Base-by-base conservation (phyloP, 1,140 invertebrate genomes). In the Rhizoglyphus robini region DNA sequence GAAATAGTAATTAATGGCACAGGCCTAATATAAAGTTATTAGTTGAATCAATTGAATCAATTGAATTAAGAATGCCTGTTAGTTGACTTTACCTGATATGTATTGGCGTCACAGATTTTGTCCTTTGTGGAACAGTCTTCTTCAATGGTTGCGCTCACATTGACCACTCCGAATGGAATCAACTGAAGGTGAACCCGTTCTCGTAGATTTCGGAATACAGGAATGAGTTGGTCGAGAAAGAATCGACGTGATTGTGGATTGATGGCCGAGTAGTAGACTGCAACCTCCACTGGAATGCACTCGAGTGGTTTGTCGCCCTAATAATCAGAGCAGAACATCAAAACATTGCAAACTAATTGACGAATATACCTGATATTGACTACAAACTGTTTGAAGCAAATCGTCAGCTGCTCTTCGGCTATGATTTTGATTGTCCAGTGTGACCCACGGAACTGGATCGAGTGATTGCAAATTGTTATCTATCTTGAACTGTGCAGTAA, bases 271-370 rank as follows among this genome's bases (percentile, higher is more conserved):
- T 66, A 66, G 36, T 66, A 66, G n/a, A 66, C 32, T 11, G 34
- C 61, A 15, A 66, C 60, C n/a, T 8, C 27, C 11, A 66, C 65
- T 31, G 51, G 23, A 4, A 2, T 65, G 27, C 65, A 66, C 36
- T 66, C 65, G 15, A 67, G n/a, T 66, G 65, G 65, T 54, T 66
- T 66, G 1, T 66, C 65, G n/a, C 63, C 61, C 48, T 63, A 58
- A 23, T 3, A 63, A 58, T 13, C 32, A 5, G 32, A 5, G 32
- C 30, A 25, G 8, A 58, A 30, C 15, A 25, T 58, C 8, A 8
- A 58, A 4, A 58, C 13, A 58, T 58, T 29, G 30, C 20, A 11
- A 29, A 30, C 18, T 27, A 3, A 58, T 8, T 51, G 27, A 8
- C 32, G 5, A 58, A 27, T 30, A 8, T 34, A 32, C 61, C 18